Evolutionary conservation across 2,888 invertebrate species (phyloP).

Genomic region (Lepidochrysops patricia): DNA sequence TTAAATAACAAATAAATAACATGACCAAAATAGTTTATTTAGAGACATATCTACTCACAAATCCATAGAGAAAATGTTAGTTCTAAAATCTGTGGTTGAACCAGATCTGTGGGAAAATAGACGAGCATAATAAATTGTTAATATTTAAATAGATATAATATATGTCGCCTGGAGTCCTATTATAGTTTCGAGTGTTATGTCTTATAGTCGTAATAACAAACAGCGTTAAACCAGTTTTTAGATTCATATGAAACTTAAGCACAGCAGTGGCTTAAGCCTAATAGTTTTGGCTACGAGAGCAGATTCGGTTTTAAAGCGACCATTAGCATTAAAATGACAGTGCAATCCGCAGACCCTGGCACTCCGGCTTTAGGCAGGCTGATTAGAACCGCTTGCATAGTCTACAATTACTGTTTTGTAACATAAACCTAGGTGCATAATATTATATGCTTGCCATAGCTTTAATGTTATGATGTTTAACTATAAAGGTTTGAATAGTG

Average conservation of each 20-base stretch:
- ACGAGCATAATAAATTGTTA: neutral
- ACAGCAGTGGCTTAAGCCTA: neutral
- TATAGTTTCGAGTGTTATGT: no score
- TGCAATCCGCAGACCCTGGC: neutral
- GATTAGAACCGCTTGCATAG: neutral
- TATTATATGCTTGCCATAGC: no score
- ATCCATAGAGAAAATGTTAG: no score
- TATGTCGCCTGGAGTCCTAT: no score
- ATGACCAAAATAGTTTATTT: no score
- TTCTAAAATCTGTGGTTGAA: no score
- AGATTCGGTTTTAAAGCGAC: neutral
- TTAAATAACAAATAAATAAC: no score
- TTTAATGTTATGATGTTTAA: no score
- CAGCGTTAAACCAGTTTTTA: neutral
- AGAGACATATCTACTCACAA: no score
- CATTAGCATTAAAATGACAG: slow-evolving; percentile 3
- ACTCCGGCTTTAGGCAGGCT: neutral
- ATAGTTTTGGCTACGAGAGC: slow-evolving; percentile 1
- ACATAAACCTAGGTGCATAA: neutral
- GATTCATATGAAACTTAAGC: neutral
- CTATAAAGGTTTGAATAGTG: no score
- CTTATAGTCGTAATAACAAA: neutral
- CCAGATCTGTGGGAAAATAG: no score
- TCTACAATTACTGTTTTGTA: neutral
- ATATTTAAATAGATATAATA: no score